A percentile compares a stretch with the other conserved stretches of the same genome.
Evolutionary conservation across 2,113 vertebrate species (phyloP).

Genomic region (Brachionichthys hirsutus): DNA sequence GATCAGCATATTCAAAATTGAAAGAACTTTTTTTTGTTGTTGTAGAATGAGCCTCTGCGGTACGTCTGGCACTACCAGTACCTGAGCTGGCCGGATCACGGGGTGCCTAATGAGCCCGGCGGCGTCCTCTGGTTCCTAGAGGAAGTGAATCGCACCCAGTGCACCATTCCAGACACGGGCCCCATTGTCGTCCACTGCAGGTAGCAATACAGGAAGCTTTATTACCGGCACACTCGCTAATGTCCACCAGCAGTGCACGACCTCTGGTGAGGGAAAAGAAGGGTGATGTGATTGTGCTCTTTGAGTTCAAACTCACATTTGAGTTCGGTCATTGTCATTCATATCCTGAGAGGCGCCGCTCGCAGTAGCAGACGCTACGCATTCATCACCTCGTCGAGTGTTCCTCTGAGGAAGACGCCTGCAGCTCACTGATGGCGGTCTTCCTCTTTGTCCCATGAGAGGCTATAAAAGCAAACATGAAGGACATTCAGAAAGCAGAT

Average conservation of each 20-base stretch:
- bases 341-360: too few species aligned
- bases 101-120: constrained; percentile 85
- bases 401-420: too few species aligned
- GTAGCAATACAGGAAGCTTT: constrained; percentile 49
- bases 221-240: not conserved
- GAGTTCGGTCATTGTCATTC: too few species aligned
- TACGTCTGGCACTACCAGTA: constrained; percentile 89
- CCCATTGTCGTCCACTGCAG: constrained; percentile 87
- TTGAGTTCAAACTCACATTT: too few species aligned
- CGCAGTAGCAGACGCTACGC: not conserved
- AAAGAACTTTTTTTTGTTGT: not conserved
- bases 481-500: too few species aligned
- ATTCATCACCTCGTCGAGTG: not conserved
- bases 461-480: too few species aligned
- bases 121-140: constrained; percentile 86
- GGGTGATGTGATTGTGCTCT: too few species aligned
- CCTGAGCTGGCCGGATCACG: constrained; percentile 88
- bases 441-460: too few species aligned
- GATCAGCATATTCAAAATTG: too few species aligned
- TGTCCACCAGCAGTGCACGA: too few species aligned
- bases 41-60: constrained; percentile 76
- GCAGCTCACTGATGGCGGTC: too few species aligned
- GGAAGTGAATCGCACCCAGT: constrained; percentile 83
- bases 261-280: too few species aligned
- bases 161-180: constrained; percentile 76